Evolutionary conservation across 2,888 invertebrate species (phyloP).

Genomic region (Blastobasis adustella): DNA sequence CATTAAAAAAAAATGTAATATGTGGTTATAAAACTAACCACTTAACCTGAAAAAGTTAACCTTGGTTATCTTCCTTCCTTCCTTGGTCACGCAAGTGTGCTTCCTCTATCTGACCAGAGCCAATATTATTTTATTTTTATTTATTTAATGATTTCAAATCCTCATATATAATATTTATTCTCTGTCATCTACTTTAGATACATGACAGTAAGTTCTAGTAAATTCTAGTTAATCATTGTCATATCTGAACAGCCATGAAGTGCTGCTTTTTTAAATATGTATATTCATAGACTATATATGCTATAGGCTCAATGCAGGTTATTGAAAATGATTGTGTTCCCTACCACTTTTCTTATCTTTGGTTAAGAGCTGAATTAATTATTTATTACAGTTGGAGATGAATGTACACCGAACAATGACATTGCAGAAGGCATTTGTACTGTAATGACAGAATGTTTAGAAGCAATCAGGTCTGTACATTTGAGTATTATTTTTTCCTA

Average conservation of each 20-base stretch:
- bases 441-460: conserved; percentile 36
- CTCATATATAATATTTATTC: too few species aligned
- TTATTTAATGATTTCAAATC: neutral
- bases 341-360: neutral
- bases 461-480: conserved; percentile 44
- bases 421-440: conserved; percentile 37
- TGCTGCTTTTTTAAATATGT: neutral
- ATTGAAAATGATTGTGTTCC: too few species aligned
- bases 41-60: too few species aligned
- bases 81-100: too few species aligned
- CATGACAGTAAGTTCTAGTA: too few species aligned
- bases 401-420: conserved; percentile 34
- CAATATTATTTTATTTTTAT: too few species aligned
- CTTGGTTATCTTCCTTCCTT: too few species aligned
- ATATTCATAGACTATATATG: neutral
- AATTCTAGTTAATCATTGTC: neutral
- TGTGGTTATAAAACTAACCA: too few species aligned
- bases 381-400: conserved; percentile 43
- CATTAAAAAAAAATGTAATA: too few species aligned
- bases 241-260: neutral
- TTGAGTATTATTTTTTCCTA: too few species aligned
- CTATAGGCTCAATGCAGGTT: neutral
- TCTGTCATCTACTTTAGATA: too few species aligned
- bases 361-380: neutral
- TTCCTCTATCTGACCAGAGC: too few species aligned